These are phyloP conservation scores for Lordiphosa andalusiaca DNA, from an alignment of 2,888 invertebrate species.

Conservation along the genomic window DNA sequence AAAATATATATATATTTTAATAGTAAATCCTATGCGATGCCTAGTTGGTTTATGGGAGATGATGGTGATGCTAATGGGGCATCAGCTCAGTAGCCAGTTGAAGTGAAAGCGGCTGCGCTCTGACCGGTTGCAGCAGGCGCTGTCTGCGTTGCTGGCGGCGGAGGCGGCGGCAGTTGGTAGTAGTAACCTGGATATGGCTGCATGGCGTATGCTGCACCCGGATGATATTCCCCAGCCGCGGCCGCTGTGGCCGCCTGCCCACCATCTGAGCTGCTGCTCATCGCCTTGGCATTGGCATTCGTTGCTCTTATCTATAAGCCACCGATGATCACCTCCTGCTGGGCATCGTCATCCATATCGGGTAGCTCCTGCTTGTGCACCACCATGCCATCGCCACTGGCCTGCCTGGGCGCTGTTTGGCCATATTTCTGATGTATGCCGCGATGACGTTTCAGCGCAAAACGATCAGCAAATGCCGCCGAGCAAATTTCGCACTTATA, in stretches of 20 bases:
- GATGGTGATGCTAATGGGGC: not conserved
- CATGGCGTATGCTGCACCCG: conserved; percentile 11
- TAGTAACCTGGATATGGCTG: conserved; percentile 41
- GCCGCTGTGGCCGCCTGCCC: conserved; percentile 34
- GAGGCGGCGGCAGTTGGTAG: conserved; percentile 44
- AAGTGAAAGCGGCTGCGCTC: conserved; percentile 29
- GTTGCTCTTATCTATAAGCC: conserved; percentile 78
- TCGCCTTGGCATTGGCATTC: conserved; percentile 49
- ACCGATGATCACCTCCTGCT: conserved; percentile 78
- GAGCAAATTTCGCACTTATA: conserved; percentile 92
- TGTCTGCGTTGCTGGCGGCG: conserved; percentile 24
- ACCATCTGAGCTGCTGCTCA: conserved; percentile 33
- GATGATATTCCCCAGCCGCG: conserved; percentile 27
- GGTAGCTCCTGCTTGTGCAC: conserved; percentile 79
- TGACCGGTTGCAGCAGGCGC: conserved; percentile 36
- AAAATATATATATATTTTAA: conserved; percentile 43
- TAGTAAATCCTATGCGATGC: conserved; percentile 45
- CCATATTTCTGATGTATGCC: conserved; percentile 94
- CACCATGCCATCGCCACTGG: conserved; percentile 70
- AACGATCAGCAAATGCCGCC: conserved; percentile 92
- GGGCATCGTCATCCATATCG: conserved; percentile 80
- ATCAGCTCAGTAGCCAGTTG: conserved; percentile 41
- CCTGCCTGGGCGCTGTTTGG: conserved; percentile 82
- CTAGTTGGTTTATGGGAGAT: conserved; percentile 49
- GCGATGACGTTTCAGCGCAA: conserved; percentile 91